These are phyloP conservation scores for Astropecten irregularis DNA, from an alignment of 53 echinoderm and acorn worm genomes.

Conservation along the genomic window DNA sequence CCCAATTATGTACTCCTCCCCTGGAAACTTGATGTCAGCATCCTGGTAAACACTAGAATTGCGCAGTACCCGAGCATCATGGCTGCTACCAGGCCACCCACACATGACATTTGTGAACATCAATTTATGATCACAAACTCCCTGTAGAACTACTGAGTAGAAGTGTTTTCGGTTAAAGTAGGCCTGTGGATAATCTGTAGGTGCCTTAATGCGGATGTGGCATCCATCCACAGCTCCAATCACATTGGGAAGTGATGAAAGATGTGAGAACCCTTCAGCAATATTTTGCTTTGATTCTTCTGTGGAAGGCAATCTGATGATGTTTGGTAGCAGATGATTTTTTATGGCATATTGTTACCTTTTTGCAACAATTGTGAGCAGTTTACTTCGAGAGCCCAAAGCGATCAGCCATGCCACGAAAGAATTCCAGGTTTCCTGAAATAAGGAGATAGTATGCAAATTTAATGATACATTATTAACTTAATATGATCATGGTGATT, in stretches of 20 bases:
- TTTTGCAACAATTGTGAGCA: neutral
- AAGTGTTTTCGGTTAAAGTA: constrained; percentile 36
- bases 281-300: neutral
- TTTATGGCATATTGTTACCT: neutral
- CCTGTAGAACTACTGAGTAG: constrained; percentile 47
- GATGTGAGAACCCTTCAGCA: too few species aligned
- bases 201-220: constrained; percentile 31
- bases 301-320: neutral
- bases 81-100: constrained; percentile 58
- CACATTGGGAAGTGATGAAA: too few species aligned
- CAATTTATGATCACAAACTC: constrained; percentile 1
- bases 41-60: constrained; percentile 24
- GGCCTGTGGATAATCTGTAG: constrained; percentile 7
- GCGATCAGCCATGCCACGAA: too few species aligned
- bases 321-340: neutral
- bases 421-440: too few species aligned
- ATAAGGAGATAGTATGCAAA: too few species aligned
- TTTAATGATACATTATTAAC: too few species aligned
- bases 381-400: neutral
- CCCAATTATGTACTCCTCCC: constrained; percentile 30
- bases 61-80: constrained; percentile 49
- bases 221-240: constrained; percentile 4
- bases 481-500: too few species aligned
- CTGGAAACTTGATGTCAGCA: constrained; percentile 27
- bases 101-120: constrained; percentile 44